Evolutionary conservation across 2,888 invertebrate genomes (phyloP).

Genomic region (Eurois occulta): DNA sequence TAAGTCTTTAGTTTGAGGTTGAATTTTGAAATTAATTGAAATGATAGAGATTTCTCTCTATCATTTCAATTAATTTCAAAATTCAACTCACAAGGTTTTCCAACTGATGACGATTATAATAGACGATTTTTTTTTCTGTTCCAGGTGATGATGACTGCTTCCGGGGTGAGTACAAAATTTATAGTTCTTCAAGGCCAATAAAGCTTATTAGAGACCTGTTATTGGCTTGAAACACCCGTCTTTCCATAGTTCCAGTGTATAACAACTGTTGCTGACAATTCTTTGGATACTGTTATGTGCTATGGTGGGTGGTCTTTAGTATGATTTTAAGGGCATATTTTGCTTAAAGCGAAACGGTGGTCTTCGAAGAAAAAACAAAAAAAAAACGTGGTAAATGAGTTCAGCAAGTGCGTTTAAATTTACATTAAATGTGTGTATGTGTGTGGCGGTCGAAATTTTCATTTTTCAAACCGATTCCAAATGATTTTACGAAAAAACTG

Average conservation of each 20-base stretch:
- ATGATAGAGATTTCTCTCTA: too few species aligned
- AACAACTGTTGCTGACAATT: not conserved
- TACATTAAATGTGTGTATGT: not conserved
- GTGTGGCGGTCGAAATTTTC: not conserved
- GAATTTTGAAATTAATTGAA: not conserved
- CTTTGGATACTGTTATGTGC: not conserved
- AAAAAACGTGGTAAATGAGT: not conserved
- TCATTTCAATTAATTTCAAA: too few species aligned
- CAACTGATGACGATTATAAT: not conserved
- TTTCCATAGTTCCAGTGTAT: not conserved
- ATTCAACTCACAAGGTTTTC: too few species aligned
- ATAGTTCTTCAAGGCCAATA: slow-evolving; percentile 13
- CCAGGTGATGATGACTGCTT: slow-evolving; percentile 62
- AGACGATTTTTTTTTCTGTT: slow-evolving; percentile 38
- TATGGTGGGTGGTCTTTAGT: not conserved
- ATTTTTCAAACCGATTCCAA: not conserved
- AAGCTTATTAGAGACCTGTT: not conserved
- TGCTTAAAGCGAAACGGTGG: not conserved
- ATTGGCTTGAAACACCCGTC: not conserved
- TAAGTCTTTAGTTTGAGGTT: too few species aligned
- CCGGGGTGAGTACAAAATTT: slow-evolving; percentile 50
- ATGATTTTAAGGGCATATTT: not conserved
- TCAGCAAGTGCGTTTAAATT: not conserved
- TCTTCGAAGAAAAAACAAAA: not conserved
- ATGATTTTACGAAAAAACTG: not conserved